Percentiles rank a stretch among this genome's conserved stretches.
Evolutionary conservation across 1,140 invertebrate species (phyloP).

Genomic region (Polypedilum pembai): DNA sequence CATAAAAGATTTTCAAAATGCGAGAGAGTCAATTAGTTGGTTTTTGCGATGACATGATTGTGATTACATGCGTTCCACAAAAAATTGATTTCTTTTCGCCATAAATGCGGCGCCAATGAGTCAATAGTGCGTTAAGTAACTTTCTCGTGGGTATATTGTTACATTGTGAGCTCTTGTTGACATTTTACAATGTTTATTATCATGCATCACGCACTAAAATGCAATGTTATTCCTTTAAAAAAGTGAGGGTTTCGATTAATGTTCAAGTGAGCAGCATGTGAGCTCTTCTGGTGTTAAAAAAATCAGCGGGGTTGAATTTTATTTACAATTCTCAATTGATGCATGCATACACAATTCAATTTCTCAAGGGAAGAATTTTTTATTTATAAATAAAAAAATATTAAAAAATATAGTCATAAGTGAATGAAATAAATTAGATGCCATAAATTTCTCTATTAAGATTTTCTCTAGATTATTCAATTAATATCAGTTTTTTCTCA

Average conservation of each 20-base stretch:
- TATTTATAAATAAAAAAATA: too few relatives aligned
- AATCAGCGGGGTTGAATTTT: conserved; percentile 15
- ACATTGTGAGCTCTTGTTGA: conserved; percentile 2
- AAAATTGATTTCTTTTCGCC: too few relatives aligned
- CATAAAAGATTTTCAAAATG: background rate
- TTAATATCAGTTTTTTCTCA: background rate
- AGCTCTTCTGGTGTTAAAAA: conserved; percentile 1
- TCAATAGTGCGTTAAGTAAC: background rate
- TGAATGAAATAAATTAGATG: background rate
- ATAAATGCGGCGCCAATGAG: background rate
- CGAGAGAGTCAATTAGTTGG: too few relatives aligned
- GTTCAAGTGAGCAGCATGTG: background rate
- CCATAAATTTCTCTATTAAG: conserved; percentile 26
- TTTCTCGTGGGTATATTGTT: conserved; percentile 21
- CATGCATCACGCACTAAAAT: background rate
- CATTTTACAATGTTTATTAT: conserved; percentile 20
- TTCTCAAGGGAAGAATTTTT: conserved; percentile 8
- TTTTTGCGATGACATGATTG: too few relatives aligned
- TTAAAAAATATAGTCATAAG: too few relatives aligned
- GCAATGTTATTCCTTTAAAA: background rate
- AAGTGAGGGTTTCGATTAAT: conserved; percentile 2
- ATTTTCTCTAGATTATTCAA: background rate
- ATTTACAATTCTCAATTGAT: background rate
- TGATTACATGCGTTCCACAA: too few relatives aligned
- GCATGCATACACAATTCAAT: background rate